These are phyloP conservation scores for Amblyteles armatorius DNA, from an alignment of 2,888 invertebrate genomes.

Conservation along the genomic window DNA sequence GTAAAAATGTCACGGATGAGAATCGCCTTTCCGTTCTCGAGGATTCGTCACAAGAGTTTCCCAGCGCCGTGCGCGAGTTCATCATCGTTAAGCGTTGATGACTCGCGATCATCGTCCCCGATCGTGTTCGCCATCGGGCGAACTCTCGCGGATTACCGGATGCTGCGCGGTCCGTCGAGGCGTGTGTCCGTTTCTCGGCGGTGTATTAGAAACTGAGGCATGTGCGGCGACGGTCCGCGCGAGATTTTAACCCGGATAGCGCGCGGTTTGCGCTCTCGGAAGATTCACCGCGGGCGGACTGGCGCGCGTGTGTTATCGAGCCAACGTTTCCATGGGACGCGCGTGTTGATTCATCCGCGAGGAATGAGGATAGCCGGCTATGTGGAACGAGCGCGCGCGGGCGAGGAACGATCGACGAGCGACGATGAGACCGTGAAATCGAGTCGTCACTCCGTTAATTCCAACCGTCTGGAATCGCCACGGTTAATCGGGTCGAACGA, in stretches of 20 bases:
- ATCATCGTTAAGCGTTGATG: constrained; percentile 80
- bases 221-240: constrained; percentile 5
- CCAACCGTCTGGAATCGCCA: constrained; percentile 62
- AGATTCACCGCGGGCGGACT: constrained; percentile 24
- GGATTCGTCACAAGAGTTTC: constrained; percentile 60
- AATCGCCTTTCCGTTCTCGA: constrained; percentile 47
- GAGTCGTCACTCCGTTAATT: constrained; percentile 73
- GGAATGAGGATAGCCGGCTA: constrained; percentile 34
- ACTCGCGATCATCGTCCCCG: constrained; percentile 73
- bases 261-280: constrained; percentile 38
- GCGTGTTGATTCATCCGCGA: constrained; percentile 41
- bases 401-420: constrained; percentile 36
- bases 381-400: constrained; percentile 26
- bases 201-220: constrained; percentile 16
- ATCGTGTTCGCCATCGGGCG: constrained; percentile 59
- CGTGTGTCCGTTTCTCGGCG: constrained; percentile 42
- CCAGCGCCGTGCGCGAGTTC: constrained; percentile 64
- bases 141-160: constrained; percentile 45
- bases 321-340: constrained; percentile 5
- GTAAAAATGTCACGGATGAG: constrained; percentile 10
- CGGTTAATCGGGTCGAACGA: constrained; percentile 62
- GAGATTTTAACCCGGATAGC: constrained; percentile 42
- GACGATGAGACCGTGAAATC: constrained; percentile 75
- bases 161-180: constrained; percentile 22
- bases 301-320: background rate